Evolutionary conservation across 2,888 invertebrate species (phyloP).

Genomic region (Suillia variegata): DNA sequence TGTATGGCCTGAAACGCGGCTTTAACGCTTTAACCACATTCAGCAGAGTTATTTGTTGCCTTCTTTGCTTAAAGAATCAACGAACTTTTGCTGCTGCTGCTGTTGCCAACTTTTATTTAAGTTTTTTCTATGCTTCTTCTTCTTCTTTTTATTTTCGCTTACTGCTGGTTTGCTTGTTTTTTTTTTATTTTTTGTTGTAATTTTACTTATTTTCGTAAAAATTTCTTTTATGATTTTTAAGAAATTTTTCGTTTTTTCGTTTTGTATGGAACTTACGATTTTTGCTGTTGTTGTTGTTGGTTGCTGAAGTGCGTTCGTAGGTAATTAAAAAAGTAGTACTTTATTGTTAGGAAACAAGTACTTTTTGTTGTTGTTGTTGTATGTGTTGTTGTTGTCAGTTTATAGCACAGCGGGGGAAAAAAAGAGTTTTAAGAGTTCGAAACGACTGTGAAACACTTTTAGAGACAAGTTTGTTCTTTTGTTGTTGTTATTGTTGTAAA

Average conservation of each 20-base stretch:
- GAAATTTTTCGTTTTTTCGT: neutral
- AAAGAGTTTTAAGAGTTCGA: too few species aligned
- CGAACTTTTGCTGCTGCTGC: constrained; percentile 36
- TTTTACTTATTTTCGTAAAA: constrained; percentile 5
- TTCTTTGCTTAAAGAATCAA: constrained; percentile 35
- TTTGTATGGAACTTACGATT: neutral
- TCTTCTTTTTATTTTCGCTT: neutral
- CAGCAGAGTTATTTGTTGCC: neutral
- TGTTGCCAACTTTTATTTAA: constrained; percentile 16
- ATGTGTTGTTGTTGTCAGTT: neutral
- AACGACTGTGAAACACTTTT: too few species aligned
- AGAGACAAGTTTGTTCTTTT: too few species aligned
- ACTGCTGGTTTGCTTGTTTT: constrained; percentile 3
- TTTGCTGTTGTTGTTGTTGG: neutral
- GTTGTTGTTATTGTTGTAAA: too few species aligned
- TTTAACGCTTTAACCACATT: constrained; percentile 4
- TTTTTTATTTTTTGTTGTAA: neutral
- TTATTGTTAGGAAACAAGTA: neutral
- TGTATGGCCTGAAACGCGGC: constrained; percentile 15
- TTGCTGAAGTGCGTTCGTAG: neutral
- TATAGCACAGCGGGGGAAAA: too few species aligned
- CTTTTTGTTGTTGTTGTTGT: too few species aligned
- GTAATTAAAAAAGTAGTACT: neutral
- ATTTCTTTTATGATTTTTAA: constrained; percentile 7
- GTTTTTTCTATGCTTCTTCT: neutral